Evolutionary conservation across 2,797 vertebrate genomes (phyloP), one percentile per base, ranked within the genome.

Genomic region (Halcyon badia): DNA sequence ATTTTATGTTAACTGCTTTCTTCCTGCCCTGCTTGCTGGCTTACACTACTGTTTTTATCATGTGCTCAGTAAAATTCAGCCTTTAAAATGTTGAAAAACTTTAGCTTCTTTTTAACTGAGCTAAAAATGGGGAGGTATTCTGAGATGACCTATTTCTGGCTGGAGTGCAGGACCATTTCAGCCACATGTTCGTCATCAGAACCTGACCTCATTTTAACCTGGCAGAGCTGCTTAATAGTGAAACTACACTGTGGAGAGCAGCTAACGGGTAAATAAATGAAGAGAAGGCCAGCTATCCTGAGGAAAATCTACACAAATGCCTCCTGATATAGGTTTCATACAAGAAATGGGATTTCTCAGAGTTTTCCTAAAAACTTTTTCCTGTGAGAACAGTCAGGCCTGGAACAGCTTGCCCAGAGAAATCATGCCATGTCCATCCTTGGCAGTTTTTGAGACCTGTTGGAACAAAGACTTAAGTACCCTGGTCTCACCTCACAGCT

Each of bases 181-280:
- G 66, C 89, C 15, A 35, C 7, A 18, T 86, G 80, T 79, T 94
- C 18, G 1, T 94, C 77, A 84, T 54, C 68, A 83, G 51, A 91
- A 51, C 57, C 77, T 97, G 94, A 94, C 94, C 94, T 94, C 37
- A 41, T 97, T 97, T 93, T 93, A 72, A 96, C 65, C 83, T 60
- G 87, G 24, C n/a, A 73, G 46, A 65, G 89, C 71, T 79, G 54
- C 56, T 94, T 88, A 87, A 70, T 62, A 89, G 87, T 44, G 28
- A 84, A 89, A n/a, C 65, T 56, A n/a, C 25, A 2, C n/a, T 15
- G n/a, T 56, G 49, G 64, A 62, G 46, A 81, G 66, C 60, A 71
- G 49, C 58, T 60, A 73, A 71, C 8, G 14, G 58, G 41, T 61
- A 52, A 80, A 69, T 61, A 77, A 61, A 66, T n/a, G 7, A 89